Conservation (phyloP, 2,113 vertebrate genomes). For the Polyodon spathula region DNA sequence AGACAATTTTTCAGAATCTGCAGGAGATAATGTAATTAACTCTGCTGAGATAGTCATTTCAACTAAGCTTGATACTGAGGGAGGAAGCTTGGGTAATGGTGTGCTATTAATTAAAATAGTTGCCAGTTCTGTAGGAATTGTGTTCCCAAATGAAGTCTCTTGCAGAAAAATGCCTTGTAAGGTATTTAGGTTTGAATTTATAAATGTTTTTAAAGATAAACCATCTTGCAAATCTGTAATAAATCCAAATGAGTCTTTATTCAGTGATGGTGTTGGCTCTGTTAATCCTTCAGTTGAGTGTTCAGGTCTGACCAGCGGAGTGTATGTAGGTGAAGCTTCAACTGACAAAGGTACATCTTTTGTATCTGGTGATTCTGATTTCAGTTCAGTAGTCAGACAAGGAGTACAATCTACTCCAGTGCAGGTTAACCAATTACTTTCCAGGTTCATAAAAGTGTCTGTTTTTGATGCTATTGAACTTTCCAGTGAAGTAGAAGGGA, state of each 20-base stretch:
- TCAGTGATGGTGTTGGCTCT: background rate
- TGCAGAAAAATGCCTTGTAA: background rate
- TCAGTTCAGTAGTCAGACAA: background rate
- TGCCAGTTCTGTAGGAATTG: background rate
- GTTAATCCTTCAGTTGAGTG: background rate
- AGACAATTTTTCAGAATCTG: background rate
- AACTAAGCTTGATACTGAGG: background rate
- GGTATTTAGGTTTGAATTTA: slow-evolving; percentile 4
- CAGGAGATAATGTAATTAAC: slow-evolving; percentile 2
- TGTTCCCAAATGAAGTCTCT: slow-evolving; percentile 3
- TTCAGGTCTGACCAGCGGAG: slow-evolving; percentile 5
- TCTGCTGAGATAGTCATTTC: background rate
- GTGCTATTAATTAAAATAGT: background rate
- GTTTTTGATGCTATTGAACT: no score
- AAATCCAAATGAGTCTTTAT: background rate
- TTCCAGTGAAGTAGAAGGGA: no score
- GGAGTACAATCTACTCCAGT: no score
- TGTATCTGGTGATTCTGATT: background rate
- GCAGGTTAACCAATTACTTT: background rate
- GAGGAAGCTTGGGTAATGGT: background rate
- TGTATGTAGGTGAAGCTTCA: background rate
- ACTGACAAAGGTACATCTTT: background rate
- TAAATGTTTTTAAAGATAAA: slow-evolving; percentile 3
- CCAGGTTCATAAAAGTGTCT: background rate
- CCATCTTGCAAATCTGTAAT: slow-evolving; percentile 5